These are phyloP conservation scores for Rhincodon typus DNA, from an alignment of 2,797 vertebrate genomes.

Conservation along the genomic window DNA sequence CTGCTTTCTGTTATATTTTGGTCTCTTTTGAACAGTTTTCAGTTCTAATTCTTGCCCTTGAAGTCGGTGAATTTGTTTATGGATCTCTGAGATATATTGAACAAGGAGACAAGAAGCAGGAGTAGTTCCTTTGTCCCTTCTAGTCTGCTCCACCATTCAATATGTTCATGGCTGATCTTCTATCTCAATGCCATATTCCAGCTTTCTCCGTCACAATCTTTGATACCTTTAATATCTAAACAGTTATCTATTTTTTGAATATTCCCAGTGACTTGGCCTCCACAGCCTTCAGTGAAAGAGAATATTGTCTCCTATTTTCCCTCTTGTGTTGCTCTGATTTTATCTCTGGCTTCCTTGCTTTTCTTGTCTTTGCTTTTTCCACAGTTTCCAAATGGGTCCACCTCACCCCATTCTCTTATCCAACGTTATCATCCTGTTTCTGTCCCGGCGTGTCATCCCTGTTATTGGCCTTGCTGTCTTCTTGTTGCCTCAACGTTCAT, in stretches of 20 bases:
- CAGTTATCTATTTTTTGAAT: too few species aligned
- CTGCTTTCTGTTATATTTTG: not conserved
- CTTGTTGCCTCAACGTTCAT: not conserved
- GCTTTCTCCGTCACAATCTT: too few species aligned
- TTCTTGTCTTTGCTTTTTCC: not conserved
- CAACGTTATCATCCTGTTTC: not conserved
- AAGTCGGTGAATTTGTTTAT: not conserved
- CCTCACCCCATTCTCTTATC: not conserved
- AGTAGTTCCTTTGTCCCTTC: too few species aligned
- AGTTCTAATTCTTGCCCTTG: not conserved
- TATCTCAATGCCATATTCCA: too few species aligned
- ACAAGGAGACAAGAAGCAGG: too few species aligned
- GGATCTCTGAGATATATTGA: not conserved
- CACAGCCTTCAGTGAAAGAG: too few species aligned
- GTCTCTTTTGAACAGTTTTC: not conserved
- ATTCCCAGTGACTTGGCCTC: too few species aligned
- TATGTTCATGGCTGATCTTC: too few species aligned
- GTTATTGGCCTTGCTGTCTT: not conserved
- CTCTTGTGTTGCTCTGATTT: not conserved
- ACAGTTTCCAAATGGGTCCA: not conserved
- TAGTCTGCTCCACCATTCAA: too few species aligned
- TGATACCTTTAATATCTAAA: too few species aligned
- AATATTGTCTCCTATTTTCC: not conserved
- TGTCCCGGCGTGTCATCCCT: not conserved
- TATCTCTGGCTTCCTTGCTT: not conserved